Conservation (phyloP, 2,113 vertebrate species). For the Urocynchramus pylzowi region DNA sequence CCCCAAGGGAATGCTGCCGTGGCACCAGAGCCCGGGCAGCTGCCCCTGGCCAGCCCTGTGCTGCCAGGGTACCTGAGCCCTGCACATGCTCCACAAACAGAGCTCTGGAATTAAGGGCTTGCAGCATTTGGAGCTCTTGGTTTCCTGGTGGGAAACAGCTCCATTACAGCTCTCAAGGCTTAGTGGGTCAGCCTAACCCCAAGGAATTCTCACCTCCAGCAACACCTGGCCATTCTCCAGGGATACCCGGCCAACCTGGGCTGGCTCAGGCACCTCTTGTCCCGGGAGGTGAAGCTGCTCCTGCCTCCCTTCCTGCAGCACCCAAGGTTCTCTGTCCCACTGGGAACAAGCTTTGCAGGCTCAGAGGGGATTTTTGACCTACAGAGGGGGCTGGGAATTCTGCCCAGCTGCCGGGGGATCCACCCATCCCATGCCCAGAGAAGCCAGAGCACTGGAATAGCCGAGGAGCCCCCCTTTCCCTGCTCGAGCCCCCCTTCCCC, state of each 20-base stretch:
- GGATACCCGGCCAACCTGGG: accelerated
- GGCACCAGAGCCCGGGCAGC: background rate
- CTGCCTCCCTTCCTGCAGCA: background rate
- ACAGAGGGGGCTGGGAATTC: accelerated
- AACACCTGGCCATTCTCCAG: background rate
- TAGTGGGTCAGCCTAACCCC: background rate
- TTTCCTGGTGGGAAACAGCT: background rate
- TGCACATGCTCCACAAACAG: accelerated
- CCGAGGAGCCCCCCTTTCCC: background rate
- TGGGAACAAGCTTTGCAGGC: background rate
- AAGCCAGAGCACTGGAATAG: accelerated
- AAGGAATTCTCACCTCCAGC: background rate
- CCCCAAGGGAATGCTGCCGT: background rate
- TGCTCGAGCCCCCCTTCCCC: background rate
- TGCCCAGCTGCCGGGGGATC: accelerated
- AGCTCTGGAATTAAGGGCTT: background rate
- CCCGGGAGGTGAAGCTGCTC: accelerated
- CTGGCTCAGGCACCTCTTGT: accelerated
- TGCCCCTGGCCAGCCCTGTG: background rate
- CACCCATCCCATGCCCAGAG: background rate
- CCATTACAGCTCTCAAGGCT: background rate
- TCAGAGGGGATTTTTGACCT: accelerated
- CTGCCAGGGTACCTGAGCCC: background rate
- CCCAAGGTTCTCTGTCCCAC: background rate
- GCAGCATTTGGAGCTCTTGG: background rate